Evolutionary conservation across 2,113 vertebrate genomes (phyloP).

Genomic region (Mus pahari): DNA sequence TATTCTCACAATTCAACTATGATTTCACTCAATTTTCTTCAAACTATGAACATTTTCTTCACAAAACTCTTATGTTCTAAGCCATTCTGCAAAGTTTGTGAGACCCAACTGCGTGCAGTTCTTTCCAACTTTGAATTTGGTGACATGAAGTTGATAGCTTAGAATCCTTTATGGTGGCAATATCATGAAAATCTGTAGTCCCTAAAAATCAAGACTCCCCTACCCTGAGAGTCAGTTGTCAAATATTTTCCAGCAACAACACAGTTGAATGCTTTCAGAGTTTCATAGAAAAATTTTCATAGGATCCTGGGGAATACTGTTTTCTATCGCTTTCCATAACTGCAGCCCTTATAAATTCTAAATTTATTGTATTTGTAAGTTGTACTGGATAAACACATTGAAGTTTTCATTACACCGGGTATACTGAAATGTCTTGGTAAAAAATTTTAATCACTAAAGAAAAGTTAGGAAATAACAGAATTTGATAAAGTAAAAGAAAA

Average conservation of each 20-base stretch:
- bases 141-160: neutral
- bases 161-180: neutral
- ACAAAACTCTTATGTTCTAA: neutral
- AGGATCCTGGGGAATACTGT: neutral
- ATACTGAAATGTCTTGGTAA: constrained; percentile 1
- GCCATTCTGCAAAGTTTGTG: neutral
- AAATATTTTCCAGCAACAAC: neutral
- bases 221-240: neutral
- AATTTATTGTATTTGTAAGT: neutral
- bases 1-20: neutral
- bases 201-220: neutral
- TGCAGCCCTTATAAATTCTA: neutral
- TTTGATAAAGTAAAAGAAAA: neutral
- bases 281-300: neutral
- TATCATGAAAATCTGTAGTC: neutral
- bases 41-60: neutral
- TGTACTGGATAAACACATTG: neutral
- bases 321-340: neutral
- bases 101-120: neutral
- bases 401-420: neutral
- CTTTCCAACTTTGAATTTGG: neutral
- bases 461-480: neutral
- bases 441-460: neutral
- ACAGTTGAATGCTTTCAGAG: neutral
- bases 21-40: neutral